These are phyloP conservation scores for Neria commutata DNA, from an alignment of 2,888 invertebrate genomes.

Conservation along the genomic window DNA sequence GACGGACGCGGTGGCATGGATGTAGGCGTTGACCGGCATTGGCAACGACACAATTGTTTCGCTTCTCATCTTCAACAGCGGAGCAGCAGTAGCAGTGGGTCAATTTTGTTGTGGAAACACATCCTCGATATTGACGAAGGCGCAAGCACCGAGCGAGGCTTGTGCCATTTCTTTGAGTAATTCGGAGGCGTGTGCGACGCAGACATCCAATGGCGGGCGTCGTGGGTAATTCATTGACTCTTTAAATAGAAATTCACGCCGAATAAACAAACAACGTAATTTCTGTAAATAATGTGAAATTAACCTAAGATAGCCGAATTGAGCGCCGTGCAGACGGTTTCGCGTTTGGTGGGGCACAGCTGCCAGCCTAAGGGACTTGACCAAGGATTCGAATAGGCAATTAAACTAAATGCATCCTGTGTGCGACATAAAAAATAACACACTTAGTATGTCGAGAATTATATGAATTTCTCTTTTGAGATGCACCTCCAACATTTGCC, in stretches of 20 bases:
- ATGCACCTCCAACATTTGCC: conserved; percentile 88
- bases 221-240: conserved; percentile 90
- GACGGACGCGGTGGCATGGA: conserved; percentile 36
- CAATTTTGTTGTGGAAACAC: conserved; percentile 68
- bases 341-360: conserved; percentile 91
- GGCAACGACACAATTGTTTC: conserved; percentile 51
- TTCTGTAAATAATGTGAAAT: background rate
- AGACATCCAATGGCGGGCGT: conserved; percentile 90
- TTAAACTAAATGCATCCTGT: conserved; percentile 95
- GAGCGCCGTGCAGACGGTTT: conserved; percentile 92
- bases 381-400: conserved; percentile 98
- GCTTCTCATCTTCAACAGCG: conserved; percentile 54
- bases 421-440: conserved; percentile 25
- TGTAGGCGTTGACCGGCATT: conserved; percentile 42
- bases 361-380: conserved; percentile 96
- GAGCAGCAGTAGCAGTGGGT: conserved; percentile 56
- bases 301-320: conserved; percentile 98
- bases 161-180: conserved; percentile 89
- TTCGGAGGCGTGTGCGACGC: conserved; percentile 87
- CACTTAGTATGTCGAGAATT: background rate
- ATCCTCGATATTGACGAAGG: conserved; percentile 90
- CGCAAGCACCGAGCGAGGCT: conserved; percentile 89
- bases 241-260: conserved; percentile 60
- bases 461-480: too few species aligned
- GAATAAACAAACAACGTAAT: background rate